phyloP scores from a whole-genome alignment of 1,140 invertebrate genomes.

The Drosophila auraria region DNA sequence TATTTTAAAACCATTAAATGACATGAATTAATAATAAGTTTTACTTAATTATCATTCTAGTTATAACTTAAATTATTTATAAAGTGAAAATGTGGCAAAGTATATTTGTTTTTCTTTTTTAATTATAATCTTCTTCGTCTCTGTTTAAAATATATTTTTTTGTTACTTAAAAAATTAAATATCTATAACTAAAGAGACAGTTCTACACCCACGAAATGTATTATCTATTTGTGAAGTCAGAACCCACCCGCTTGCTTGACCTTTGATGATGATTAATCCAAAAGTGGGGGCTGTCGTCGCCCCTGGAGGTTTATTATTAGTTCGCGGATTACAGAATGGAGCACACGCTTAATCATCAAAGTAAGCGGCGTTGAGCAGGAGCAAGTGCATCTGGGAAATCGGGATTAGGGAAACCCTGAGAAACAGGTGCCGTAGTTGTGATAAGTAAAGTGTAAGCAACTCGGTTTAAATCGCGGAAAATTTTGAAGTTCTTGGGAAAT shows the following conservation, averaged over 20 bases:
- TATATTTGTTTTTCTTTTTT: no score
- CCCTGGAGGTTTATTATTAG: slow-evolving; percentile 11
- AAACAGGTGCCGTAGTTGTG: neutral
- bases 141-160: no score
- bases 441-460: neutral
- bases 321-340: neutral
- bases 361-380: neutral
- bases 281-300: neutral
- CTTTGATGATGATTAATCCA: slow-evolving; percentile 14
- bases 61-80: no score
- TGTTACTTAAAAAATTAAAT: no score
- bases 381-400: neutral
- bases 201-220: no score
- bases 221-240: neutral
- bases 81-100: no score
- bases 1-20: no score
- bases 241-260: neutral
- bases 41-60: no score
- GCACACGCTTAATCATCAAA: neutral
- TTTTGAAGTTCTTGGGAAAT: neutral
- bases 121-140: no score
- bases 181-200: no score
- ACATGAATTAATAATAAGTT: no score
- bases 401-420: neutral
- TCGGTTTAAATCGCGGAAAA: neutral